These are phyloP conservation scores for Lithobates sylvaticus DNA, from an alignment of 2,797 vertebrate genomes.

Conservation along the genomic window DNA sequence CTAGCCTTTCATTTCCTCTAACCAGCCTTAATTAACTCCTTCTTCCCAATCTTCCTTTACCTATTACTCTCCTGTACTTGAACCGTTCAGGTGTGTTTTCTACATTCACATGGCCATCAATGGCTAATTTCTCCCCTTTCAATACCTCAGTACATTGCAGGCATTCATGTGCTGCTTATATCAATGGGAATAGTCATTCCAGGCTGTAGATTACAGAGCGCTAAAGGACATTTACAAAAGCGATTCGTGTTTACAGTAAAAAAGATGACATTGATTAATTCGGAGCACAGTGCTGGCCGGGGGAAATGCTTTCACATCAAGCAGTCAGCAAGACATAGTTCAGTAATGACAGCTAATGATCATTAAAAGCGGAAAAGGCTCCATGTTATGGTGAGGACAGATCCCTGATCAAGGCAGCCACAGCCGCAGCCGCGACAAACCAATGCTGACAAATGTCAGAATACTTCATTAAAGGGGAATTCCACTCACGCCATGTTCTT, in stretches of 20 bases:
- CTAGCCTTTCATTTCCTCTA: no score
- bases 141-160: not conserved
- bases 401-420: not conserved
- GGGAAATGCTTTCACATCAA: not conserved
- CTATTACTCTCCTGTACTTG: no score
- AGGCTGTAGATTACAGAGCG: slow-evolving; percentile 8
- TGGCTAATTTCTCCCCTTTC: not conserved
- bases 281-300: not conserved
- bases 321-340: slow-evolving; percentile 35
- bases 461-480: not conserved
- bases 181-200: slow-evolving; percentile 9
- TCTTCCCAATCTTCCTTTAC: no score
- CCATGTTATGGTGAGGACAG: not conserved
- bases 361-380: slow-evolving; percentile 21
- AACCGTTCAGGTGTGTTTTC: not conserved
- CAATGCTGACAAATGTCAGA: not conserved
- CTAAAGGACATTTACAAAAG: slow-evolving; percentile 26
- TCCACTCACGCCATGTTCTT: not conserved
- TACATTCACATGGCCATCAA: not conserved
- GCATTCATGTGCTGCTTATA: not conserved
- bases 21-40: no score
- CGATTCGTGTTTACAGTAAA: slow-evolving; percentile 10
- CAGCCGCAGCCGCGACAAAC: not conserved
- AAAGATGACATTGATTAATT: slow-evolving; percentile 29
- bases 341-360: slow-evolving; percentile 33